These are phyloP conservation scores for Nycticebus coucang DNA, from an alignment of 2,113 vertebrate genomes.

Conservation along the genomic window DNA sequence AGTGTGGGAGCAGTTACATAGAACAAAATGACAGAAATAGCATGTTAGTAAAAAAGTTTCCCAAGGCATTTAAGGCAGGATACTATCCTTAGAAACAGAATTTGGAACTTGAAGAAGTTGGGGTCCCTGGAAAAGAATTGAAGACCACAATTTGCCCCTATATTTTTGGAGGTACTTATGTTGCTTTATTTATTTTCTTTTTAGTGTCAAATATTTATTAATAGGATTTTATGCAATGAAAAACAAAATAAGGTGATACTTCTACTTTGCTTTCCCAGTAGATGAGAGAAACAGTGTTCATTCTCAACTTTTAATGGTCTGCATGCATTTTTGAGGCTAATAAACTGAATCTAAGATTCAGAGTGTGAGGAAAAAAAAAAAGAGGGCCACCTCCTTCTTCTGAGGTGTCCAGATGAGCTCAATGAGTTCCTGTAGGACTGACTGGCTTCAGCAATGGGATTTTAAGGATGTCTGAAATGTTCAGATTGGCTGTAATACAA, in stretches of 20 bases:
- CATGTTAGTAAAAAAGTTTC: not conserved
- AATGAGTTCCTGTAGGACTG: not conserved
- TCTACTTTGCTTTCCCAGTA: not conserved
- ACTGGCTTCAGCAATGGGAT: not conserved
- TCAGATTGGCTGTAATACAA: too few species aligned
- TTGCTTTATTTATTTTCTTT: not conserved
- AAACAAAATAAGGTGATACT: not conserved
- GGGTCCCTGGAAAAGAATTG: slow-evolving; percentile 34
- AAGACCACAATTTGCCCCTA: not conserved
- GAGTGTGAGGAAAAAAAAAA: not conserved
- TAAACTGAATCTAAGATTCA: not conserved
- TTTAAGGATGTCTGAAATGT: not conserved
- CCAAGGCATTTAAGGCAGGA: not conserved
- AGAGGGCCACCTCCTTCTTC: not conserved
- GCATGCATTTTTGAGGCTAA: not conserved
- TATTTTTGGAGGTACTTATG: not conserved
- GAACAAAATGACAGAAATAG: not conserved
- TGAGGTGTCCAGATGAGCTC: not conserved
- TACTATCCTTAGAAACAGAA: slow-evolving; percentile 44
- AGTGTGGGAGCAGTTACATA: not conserved
- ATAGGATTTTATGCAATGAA: not conserved
- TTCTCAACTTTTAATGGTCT: not conserved
- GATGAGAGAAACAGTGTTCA: not conserved
- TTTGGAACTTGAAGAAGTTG: not conserved
- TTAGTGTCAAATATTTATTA: slow-evolving; percentile 57